These are phyloP conservation scores for Sminthurinus aureus DNA, from an alignment of 2,888 invertebrate species.

Conservation along the genomic window DNA sequence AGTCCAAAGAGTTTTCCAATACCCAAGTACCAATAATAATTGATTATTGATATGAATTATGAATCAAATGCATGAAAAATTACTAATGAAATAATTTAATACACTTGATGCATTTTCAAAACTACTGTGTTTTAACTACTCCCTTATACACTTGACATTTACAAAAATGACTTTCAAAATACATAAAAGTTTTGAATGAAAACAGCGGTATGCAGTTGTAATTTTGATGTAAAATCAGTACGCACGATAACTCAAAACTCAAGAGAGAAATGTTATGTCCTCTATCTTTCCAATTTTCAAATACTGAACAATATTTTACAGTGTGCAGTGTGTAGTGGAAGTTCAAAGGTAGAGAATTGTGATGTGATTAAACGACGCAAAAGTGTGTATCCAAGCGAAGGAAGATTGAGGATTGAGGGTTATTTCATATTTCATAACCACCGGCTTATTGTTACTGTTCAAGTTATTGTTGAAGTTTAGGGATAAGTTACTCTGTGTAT, in stretches of 20 bases:
- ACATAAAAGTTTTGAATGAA: not conserved
- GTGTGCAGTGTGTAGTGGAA: not conserved
- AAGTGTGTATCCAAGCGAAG: constrained; percentile 19
- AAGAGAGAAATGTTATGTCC: no score
- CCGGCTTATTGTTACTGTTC: constrained; percentile 10
- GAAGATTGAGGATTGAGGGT: constrained; percentile 30
- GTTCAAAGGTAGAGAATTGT: not conserved
- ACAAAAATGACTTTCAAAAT: no score
- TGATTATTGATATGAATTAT: no score
- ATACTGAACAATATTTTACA: no score
- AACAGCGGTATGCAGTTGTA: not conserved
- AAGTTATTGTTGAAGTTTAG: not conserved
- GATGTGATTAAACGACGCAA: constrained; percentile 4
- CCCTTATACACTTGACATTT: no score
- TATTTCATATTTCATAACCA: constrained; percentile 19
- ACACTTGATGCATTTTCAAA: no score
- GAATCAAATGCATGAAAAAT: no score
- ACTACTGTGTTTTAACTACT: no score
- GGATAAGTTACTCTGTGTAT: not conserved
- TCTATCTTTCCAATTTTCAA: no score
- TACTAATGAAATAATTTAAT: no score
- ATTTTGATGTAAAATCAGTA: not conserved
- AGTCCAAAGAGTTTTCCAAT: no score
- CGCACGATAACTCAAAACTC: not conserved
- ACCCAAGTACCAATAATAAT: no score